A percentile compares a stretch with the other conserved stretches of the same genome.
These are phyloP conservation scores for Thripadectes ignobilis DNA, from an alignment of 2,797 vertebrate species.

Conservation along the genomic window DNA sequence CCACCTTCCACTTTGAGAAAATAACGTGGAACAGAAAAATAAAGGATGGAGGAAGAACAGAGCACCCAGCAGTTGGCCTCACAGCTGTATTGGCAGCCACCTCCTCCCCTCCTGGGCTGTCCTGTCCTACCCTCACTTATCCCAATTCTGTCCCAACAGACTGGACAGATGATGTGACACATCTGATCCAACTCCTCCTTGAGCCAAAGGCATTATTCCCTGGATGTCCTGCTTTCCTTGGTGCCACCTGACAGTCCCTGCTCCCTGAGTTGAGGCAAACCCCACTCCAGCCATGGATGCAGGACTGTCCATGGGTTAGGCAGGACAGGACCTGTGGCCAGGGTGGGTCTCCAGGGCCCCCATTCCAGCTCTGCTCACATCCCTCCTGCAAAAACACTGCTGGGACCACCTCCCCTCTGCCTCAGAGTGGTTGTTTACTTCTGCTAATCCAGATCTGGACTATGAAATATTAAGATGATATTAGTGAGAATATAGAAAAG, in stretches of 20 bases:
- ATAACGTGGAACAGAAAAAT: not conserved
- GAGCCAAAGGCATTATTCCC: not conserved
- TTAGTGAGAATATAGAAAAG: conserved; percentile 29
- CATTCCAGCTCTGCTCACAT: not conserved
- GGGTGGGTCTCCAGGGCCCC: not conserved
- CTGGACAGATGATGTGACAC: not conserved
- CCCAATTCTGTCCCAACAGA: not conserved
- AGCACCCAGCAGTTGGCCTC: not conserved
- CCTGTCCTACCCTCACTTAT: not conserved
- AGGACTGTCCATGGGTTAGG: not conserved
- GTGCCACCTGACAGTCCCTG: not conserved
- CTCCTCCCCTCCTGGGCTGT: not conserved
- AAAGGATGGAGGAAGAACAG: not conserved
- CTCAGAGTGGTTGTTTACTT: not conserved
- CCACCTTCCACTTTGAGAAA: not conserved
- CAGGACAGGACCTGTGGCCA: not conserved
- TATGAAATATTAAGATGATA: conserved; percentile 35
- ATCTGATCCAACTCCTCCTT: not conserved
- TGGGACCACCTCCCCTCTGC: not conserved
- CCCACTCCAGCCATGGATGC: rapidly evolving
- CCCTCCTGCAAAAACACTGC: not conserved
- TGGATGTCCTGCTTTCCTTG: not conserved
- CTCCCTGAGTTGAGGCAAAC: not conserved
- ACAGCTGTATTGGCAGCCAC: not conserved
- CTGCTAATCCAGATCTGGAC: not conserved